Evolutionary conservation across 2,113 vertebrate genomes (phyloP).

Genomic region (Sitta europaea): DNA sequence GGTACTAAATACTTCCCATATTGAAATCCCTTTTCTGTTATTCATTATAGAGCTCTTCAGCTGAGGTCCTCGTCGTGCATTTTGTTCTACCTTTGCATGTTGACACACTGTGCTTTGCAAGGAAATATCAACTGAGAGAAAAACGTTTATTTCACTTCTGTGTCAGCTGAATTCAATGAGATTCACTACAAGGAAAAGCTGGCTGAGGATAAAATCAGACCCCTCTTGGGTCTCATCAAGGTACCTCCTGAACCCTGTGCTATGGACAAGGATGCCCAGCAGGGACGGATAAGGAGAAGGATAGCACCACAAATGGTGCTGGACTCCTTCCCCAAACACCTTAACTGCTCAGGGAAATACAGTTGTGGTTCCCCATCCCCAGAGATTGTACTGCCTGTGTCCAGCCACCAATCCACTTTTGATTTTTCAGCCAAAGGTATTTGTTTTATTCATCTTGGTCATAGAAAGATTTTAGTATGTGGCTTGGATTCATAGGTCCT

Average conservation of each 20-base stretch:
- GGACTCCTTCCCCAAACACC: not conserved
- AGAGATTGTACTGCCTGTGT: not conserved
- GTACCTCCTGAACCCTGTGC: not conserved
- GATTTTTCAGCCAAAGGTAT: not conserved
- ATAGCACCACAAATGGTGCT: fast-evolving
- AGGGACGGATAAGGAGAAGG: not conserved
- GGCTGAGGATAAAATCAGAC: not conserved
- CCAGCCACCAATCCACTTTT: not conserved
- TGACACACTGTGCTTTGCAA: not conserved
- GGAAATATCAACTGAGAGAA: not conserved
- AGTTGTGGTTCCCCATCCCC: not conserved
- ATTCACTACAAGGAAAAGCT: not conserved
- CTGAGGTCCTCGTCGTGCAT: not conserved
- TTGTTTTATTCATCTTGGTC: not conserved
- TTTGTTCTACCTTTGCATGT: not conserved
- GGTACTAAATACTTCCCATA: not conserved
- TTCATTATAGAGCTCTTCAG: not conserved
- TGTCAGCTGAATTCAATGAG: not conserved
- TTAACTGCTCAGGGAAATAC: not conserved
- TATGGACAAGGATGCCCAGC: not conserved
- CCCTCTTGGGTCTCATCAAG: not conserved
- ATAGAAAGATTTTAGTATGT: not conserved
- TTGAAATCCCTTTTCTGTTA: not conserved
- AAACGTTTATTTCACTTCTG: not conserved
- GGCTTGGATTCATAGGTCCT: not conserved